These are phyloP conservation scores for Schizaphis graminum DNA, from an alignment of 2,888 invertebrate genomes.

Conservation along the genomic window DNA sequence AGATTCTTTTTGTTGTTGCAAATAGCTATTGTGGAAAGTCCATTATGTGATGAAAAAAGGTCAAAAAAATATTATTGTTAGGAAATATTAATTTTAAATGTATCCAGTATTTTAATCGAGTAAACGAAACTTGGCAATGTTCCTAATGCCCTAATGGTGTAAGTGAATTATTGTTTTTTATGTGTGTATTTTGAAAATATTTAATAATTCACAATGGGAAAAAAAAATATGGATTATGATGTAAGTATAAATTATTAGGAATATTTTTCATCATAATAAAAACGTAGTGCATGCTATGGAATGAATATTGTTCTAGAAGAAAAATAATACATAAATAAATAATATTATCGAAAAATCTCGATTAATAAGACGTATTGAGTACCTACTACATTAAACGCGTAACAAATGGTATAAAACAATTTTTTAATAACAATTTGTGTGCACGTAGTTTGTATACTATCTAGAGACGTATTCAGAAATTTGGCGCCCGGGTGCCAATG, in stretches of 20 bases:
- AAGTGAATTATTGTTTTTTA: not conserved
- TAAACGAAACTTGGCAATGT: not conserved
- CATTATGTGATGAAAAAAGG: not conserved
- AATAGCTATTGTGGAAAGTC: not conserved
- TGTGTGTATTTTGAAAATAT: not conserved
- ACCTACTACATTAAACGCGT: not conserved
- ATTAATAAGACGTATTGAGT: not conserved
- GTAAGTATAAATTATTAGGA: not conserved
- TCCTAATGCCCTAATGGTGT: slow-evolving; percentile 9
- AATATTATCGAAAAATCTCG: not conserved
- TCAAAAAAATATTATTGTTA: slow-evolving; percentile 12
- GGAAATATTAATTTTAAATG: slow-evolving; percentile 28
- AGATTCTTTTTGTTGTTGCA: not conserved
- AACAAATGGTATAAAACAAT: not conserved
- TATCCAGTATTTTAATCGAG: slow-evolving; percentile 1
- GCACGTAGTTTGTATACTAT: not conserved
- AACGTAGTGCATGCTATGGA: not conserved
- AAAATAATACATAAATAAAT: not conserved
- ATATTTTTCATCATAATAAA: not conserved
- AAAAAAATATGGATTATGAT: not conserved
- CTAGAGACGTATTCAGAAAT: too few species aligned
- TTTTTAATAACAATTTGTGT: not conserved
- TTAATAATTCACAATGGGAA: not conserved
- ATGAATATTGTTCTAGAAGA: not conserved
- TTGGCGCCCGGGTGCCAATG: too few species aligned